Conservation (phyloP, 2,113 vertebrate species). For the Protobothrops mucrosquamatus region DNA sequence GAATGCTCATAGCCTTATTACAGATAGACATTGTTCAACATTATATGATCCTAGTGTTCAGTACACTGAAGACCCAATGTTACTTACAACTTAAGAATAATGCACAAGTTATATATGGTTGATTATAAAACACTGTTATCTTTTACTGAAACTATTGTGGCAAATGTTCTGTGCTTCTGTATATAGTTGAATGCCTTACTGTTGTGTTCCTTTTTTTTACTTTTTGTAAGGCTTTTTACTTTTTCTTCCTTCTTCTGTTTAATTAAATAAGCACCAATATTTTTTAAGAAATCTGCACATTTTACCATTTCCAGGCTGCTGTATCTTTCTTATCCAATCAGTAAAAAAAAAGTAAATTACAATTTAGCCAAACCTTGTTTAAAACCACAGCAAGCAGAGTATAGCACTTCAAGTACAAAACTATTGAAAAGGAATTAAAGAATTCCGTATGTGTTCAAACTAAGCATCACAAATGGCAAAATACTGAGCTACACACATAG, state of each 20-base stretch:
- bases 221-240: background rate
- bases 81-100: background rate
- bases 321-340: background rate
- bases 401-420: background rate
- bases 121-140: background rate
- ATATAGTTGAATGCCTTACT: background rate
- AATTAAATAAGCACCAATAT: background rate
- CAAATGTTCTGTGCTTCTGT: background rate
- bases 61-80: background rate
- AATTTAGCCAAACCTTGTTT: too few species aligned
- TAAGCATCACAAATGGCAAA: background rate
- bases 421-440: background rate
- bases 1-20: background rate
- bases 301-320: background rate
- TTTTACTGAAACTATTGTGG: background rate
- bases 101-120: background rate
- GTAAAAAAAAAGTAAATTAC: background rate
- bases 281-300: background rate
- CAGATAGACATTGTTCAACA: background rate
- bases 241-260: background rate
- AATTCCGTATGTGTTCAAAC: background rate
- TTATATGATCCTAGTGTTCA: background rate
- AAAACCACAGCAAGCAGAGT: constrained; percentile 21
- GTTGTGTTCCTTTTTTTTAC: background rate
- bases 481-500: background rate